A percentile compares a stretch with the other conserved stretches of the same genome.
These are phyloP conservation scores for Erinaceus europaeus DNA, from an alignment of 2,113 vertebrate genomes.

Conservation along the genomic window DNA sequence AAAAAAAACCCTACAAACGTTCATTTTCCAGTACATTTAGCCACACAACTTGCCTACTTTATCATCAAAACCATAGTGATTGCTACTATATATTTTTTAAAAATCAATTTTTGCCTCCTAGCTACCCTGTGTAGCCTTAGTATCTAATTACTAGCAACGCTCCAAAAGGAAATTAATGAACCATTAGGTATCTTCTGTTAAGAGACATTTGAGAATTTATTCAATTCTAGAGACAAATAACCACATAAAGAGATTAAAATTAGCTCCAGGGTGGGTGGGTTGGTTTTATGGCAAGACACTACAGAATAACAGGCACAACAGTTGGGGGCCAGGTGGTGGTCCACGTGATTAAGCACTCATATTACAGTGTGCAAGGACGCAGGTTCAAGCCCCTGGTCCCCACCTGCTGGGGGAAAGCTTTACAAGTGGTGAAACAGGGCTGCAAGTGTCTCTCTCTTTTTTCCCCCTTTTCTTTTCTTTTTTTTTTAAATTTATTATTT, in stretches of 20 bases:
- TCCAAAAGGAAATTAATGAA: background rate
- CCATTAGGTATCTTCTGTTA: background rate
- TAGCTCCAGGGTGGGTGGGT: background rate
- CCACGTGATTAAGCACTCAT: too few relatives aligned
- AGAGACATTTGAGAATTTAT: background rate
- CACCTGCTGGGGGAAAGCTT: too few relatives aligned
- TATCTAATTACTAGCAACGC: background rate
- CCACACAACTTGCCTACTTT: background rate
- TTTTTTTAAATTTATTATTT: too few relatives aligned
- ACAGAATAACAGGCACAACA: background rate
- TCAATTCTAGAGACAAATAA: background rate
- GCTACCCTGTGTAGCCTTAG: background rate
- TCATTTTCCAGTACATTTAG: background rate
- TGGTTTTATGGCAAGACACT: background rate
- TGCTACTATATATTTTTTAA: background rate
- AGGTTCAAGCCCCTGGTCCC: too few relatives aligned
- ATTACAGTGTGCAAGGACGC: too few relatives aligned
- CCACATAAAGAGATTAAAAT: conserved; percentile 1
- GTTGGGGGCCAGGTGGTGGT: too few relatives aligned
- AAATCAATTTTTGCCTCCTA: background rate
- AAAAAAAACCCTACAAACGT: background rate
- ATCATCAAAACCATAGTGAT: background rate
- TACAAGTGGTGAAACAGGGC: too few relatives aligned
- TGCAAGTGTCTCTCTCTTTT: too few relatives aligned
- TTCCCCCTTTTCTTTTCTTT: too few relatives aligned